phyloP scores from a whole-genome alignment of 2,797 vertebrate genomes.

The Liparis tanakae region DNA sequence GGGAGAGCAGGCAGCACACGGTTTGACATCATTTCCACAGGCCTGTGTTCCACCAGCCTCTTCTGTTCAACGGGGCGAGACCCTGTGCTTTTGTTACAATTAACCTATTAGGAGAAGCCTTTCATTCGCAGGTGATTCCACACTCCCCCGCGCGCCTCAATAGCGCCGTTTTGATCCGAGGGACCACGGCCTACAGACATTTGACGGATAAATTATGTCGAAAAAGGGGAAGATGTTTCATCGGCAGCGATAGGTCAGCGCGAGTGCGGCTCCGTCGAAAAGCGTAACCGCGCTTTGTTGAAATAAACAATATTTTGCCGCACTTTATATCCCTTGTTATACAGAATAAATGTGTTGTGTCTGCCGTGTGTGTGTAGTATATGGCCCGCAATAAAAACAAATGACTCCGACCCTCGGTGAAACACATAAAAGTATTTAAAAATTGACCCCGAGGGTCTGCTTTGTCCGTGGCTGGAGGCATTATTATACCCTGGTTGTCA shows the following conservation, averaged over 20 bases:
- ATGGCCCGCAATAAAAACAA: conserved; percentile 81
- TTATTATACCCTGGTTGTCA: conserved; percentile 88
- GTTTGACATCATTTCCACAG: conserved; percentile 79
- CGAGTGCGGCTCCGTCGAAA: conserved; percentile 24
- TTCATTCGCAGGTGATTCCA: conserved; percentile 74
- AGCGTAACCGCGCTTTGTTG: conserved; percentile 44
- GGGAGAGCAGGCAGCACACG: conserved; percentile 69
- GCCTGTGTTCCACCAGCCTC: conserved; percentile 75
- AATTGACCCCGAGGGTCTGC: conserved; percentile 87
- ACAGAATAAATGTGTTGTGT: conserved; percentile 58
- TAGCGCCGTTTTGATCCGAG: conserved; percentile 67
- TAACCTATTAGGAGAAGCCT: conserved; percentile 78
- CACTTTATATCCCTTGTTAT: conserved; percentile 37
- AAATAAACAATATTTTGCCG: conserved; percentile 50
- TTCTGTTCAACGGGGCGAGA: conserved; percentile 80
- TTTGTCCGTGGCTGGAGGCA: conserved; percentile 86
- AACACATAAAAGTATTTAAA: conserved; percentile 89
- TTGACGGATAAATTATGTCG: conserved; percentile 46
- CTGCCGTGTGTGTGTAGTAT: conserved; percentile 42
- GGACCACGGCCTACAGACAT: conserved; percentile 65
- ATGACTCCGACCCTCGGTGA: conserved; percentile 79
- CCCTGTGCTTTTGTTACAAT: conserved; percentile 78
- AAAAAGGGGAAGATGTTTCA: conserved; percentile 54
- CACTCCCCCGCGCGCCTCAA: conserved; percentile 62
- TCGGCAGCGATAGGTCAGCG: conserved; percentile 44